A percentile compares a stretch with the other conserved stretches of the same genome.
These are phyloP conservation scores for Halcyon leucocephala DNA, from an alignment of 2,797 vertebrate genomes.

Conservation along the genomic window DNA sequence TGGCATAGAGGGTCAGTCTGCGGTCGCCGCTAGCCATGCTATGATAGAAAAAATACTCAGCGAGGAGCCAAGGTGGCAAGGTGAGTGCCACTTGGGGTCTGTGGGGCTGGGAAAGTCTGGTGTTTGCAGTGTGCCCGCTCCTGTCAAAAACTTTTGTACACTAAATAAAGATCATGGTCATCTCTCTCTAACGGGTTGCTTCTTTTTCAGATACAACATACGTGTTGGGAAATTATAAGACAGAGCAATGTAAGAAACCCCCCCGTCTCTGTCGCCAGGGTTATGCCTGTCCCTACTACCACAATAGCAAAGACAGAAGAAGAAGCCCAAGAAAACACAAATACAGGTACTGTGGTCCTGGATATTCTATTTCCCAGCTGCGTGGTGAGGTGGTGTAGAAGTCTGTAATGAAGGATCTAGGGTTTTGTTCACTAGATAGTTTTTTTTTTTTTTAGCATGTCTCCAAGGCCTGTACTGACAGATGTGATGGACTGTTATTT, in stretches of 20 bases:
- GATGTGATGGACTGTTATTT: background rate
- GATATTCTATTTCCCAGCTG: background rate
- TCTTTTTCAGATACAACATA: constrained; percentile 89
- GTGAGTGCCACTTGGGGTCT: constrained; percentile 69
- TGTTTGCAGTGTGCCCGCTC: background rate
- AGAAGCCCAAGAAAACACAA: constrained; percentile 97
- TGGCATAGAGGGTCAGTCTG: constrained; percentile 91
- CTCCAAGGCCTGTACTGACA: background rate
- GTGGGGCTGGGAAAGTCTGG: background rate
- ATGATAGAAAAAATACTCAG: constrained; percentile 97
- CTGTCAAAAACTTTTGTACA: background rate
- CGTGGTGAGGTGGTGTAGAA: background rate
- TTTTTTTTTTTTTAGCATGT: background rate
- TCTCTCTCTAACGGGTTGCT: background rate
- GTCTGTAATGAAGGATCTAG: background rate
- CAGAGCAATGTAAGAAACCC: constrained; percentile 97
- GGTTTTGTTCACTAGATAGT: background rate
- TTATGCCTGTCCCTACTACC: constrained; percentile 98
- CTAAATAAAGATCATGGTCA: background rate
- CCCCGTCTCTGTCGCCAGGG: constrained; percentile 97
- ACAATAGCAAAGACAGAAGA: constrained; percentile 98
- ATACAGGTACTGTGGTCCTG: constrained; percentile 86
- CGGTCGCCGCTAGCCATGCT: constrained; percentile 94
- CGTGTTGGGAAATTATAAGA: constrained; percentile 98
- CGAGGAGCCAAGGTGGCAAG: constrained; percentile 98